Base-by-base conservation (phyloP, 2,888 invertebrate genomes). In the Pristionchus maxplancki region DNA sequence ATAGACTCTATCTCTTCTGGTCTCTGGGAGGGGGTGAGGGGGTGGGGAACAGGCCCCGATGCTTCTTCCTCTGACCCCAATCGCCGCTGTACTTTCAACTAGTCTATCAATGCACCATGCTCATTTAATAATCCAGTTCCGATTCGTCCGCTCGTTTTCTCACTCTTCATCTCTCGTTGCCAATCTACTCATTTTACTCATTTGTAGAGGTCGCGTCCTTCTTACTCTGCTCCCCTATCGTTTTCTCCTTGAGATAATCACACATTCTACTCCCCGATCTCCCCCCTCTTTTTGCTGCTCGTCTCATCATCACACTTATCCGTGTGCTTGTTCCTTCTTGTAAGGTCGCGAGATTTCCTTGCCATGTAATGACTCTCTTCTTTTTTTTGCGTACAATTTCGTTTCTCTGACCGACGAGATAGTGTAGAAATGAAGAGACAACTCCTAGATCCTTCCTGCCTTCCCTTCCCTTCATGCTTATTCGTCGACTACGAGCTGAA, bases 131-230 rank as follows among this genome's bases (percentile, higher is more conserved):
- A 83, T 83, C 82, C 82, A 83, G 82, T 83, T 83, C 82, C 78
- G 78, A 48, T 74, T 24, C n/a, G 48, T 17, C 74, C 6, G n/a
- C 9, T 11, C 28, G 48, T 74, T 74, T 40, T 81, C 81, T 31
- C 81, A 28, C 48, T 83, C 37, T 44, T 31, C 34, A 17, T 83
- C 53, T 53, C 53, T 53, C 37, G 20, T 48, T 53, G 50, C 82
- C 50, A 48, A 31, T 48, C 44, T 44, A 44, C 44, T 44, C 44
- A 28, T 34, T 71, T 71, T 4, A 71, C 53, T 83, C 82, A 83
- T 83, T 83, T 83, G 82, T 81, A 83, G 83, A 85, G 85, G 85
- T 85, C 85, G 50, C 34, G 82, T 85, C 85, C 85, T 85, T 85
- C 64, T 37, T 81, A 50, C 81, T 81, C 50, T n/a, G n/a, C n/a